phyloP scores from a whole-genome alignment of 2,888 invertebrate genomes.

The Anaspis maculata region DNA sequence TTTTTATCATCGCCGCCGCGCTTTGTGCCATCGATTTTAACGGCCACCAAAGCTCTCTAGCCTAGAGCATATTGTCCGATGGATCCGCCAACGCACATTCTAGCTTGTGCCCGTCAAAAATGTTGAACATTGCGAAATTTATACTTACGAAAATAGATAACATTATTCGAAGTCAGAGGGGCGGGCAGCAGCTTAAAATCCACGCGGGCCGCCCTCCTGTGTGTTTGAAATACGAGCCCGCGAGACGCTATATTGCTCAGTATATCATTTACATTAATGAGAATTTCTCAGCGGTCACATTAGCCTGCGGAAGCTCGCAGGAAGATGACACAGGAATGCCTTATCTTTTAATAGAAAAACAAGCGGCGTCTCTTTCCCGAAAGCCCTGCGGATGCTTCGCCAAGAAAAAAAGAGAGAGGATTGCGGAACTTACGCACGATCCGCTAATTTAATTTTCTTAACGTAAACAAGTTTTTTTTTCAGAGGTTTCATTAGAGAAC shows the following conservation, averaged over 20 bases:
- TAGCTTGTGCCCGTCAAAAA: too few species aligned
- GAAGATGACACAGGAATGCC: slow-evolving; percentile 29
- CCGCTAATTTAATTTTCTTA: slow-evolving; percentile 12
- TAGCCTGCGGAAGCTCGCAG: slow-evolving; percentile 28
- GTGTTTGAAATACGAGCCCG: slow-evolving; percentile 25
- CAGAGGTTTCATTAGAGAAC: too few species aligned
- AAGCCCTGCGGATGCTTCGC: too few species aligned
- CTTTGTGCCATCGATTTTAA: too few species aligned
- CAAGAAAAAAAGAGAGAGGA: too few species aligned
- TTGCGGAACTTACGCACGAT: slow-evolving; percentile 12
- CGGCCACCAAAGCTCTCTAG: too few species aligned
- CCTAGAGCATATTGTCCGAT: too few species aligned
- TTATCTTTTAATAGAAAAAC: slow-evolving; percentile 35
- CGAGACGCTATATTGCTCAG: slow-evolving; percentile 26
- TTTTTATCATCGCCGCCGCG: too few species aligned
- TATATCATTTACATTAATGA: slow-evolving; percentile 37
- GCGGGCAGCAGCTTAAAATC: not conserved
- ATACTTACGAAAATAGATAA: too few species aligned
- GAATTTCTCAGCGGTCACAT: slow-evolving; percentile 33
- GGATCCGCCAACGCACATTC: too few species aligned
- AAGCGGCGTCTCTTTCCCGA: slow-evolving; percentile 11
- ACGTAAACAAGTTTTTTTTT: too few species aligned
- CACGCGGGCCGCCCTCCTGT: not conserved
- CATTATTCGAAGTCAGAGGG: slow-evolving; percentile 12
- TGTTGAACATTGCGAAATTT: too few species aligned